Evolutionary conservation across 1,140 invertebrate genomes (phyloP).

Genomic region (Drosophila lacteicornis): DNA sequence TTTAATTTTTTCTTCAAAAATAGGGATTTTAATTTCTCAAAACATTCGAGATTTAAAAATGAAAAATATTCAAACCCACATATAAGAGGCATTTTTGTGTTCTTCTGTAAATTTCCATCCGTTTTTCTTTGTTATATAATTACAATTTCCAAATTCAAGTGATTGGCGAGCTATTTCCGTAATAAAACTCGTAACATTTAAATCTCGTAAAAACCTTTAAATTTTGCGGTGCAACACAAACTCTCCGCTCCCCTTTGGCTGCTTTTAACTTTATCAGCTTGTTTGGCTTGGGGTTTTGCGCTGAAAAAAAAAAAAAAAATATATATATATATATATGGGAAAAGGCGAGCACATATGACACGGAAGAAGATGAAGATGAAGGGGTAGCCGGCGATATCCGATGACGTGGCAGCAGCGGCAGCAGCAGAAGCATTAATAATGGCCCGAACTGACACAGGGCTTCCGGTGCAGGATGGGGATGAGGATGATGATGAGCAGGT

Average conservation of each 20-base stretch:
- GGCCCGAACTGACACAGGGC: slow-evolving; percentile 12
- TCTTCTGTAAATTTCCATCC: too few relatives aligned
- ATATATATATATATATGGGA: slow-evolving; percentile 27
- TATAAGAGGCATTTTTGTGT: too few relatives aligned
- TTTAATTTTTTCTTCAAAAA: too few relatives aligned
- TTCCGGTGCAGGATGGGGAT: not conserved
- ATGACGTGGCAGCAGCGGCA: slow-evolving; percentile 38
- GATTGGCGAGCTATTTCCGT: not conserved
- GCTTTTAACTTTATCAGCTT: slow-evolving; percentile 78
- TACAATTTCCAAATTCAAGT: not conserved
- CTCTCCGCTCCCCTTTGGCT: slow-evolving; percentile 34
- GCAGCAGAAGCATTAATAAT: slow-evolving; percentile 29
- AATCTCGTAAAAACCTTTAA: not conserved
- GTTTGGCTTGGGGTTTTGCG: slow-evolving; percentile 56
- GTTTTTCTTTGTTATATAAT: too few relatives aligned
- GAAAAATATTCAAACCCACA: too few relatives aligned
- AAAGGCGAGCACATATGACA: slow-evolving; percentile 36
- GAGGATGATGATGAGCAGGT: slow-evolving; percentile 29
- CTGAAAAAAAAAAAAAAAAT: slow-evolving; percentile 16
- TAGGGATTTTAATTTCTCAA: too few relatives aligned
- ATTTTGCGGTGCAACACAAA: slow-evolving; percentile 22
- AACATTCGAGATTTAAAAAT: too few relatives aligned
- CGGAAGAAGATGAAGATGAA: slow-evolving; percentile 41
- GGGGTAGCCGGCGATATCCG: slow-evolving; percentile 35
- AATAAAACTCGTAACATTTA: not conserved